phyloP scores from a whole-genome alignment of 1,140 invertebrate species.

The Apocrypta bakeri region DNA sequence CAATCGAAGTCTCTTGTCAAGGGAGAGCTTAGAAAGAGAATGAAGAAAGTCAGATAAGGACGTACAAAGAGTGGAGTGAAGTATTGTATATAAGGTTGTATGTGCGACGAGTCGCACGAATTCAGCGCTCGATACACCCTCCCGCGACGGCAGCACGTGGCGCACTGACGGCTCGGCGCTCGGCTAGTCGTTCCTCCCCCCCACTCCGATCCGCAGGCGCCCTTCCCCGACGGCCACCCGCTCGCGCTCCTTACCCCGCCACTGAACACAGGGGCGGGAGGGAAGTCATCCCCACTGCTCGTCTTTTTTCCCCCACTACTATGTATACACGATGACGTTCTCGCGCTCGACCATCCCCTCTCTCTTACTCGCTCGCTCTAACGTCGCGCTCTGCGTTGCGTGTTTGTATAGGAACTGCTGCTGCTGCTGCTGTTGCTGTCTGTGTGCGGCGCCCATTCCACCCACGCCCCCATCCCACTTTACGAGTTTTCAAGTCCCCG shows the following conservation, averaged over 20 bases:
- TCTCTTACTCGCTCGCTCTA: slow-evolving; percentile 19
- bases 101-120: background rate
- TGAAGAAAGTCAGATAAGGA: background rate
- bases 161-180: slow-evolving; percentile 66
- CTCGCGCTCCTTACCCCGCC: slow-evolving; percentile 52
- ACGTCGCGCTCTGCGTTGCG: background rate
- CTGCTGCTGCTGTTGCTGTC: background rate
- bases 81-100: too few relatives aligned
- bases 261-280: slow-evolving; percentile 29
- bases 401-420: background rate
- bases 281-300: background rate
- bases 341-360: slow-evolving; percentile 54
- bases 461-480: slow-evolving; percentile 70
- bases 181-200: slow-evolving; percentile 51
- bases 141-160: slow-evolving; percentile 72
- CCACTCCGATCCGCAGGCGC: slow-evolving; percentile 27
- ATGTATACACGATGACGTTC: background rate
- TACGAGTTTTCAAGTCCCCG: slow-evolving; percentile 52
- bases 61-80: slow-evolving; percentile 37
- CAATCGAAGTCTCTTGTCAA: background rate
- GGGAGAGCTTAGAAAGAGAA: background rate
- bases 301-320: background rate
- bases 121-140: slow-evolving; percentile 57
- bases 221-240: slow-evolving; percentile 49
- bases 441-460: slow-evolving; percentile 59